Evolutionary conservation across 2,797 vertebrate species (phyloP), one percentile per base, ranked within the genome.

Genomic region (Sus cebifrons): DNA sequence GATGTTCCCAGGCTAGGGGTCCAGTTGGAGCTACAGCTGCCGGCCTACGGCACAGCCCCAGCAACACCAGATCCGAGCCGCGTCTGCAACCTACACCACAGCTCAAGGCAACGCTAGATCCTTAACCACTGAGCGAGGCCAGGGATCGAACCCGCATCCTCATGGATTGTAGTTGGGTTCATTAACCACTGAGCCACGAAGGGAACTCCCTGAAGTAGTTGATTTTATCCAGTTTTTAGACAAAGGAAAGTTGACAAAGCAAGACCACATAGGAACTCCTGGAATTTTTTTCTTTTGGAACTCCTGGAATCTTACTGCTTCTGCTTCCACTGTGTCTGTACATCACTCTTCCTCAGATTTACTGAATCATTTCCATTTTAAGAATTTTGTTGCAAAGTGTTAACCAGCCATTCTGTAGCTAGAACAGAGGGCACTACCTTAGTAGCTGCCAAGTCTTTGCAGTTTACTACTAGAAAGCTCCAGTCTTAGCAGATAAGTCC

Each of bases 161-260:
- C 44, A 49, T 10, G 6, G 44, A 49, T 49, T 10, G 6, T 49
- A 49, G 44, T 49, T 10, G 44, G 44, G 44, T 49, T 49, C 44
- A 49, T 49, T 49, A 5, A 49, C 44, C 44, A 10, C 44, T 49
- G 44, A 49, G 44, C 44, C 44, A 49, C 44, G 44, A 49, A 49
- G 6, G 44, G 44, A 49, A 49, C 44, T 49, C 44, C 44, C 44
- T 84, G 52, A 95, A 85, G 68, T 70, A 23, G 40, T 83, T 88
- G 20, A 75, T 94, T 95, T 95, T n/a, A 56, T 85, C 89, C 91
- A 94, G 86, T 14, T 93, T 92, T 86, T 16, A 44, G 36, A 68
- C 58, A 85, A 88, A 93, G 70, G 40, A 74, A 87, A 77, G 68
- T 90, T 54, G 71, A 81, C 52, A 91, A 25, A 90, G 6, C 25